A percentile compares a stretch with the other conserved stretches of the same genome.
phyloP scores from a whole-genome alignment of 2,113 vertebrate species.

The Ranitomeya imitator region DNA sequence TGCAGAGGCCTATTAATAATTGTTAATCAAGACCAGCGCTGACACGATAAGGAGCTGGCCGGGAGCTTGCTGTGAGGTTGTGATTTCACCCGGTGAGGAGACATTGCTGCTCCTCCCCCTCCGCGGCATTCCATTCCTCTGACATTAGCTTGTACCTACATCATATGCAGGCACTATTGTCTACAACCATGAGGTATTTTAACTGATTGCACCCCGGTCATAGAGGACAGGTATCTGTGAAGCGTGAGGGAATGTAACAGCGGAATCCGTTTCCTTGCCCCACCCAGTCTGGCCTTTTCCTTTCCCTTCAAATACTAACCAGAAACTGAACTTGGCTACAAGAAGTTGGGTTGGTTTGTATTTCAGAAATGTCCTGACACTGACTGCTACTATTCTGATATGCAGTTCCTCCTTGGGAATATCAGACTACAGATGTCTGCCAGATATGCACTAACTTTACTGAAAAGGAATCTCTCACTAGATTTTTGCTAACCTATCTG shows the following conservation, averaged over 20 bases:
- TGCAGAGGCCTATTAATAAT: neutral
- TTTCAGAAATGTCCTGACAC: neutral
- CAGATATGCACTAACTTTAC: no score
- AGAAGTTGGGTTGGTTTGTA: neutral
- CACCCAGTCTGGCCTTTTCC: neutral
- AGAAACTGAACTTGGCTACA: neutral
- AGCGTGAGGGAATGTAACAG: neutral
- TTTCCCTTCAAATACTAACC: neutral
- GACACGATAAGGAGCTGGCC: constrained; percentile 20
- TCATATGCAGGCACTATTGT: neutral
- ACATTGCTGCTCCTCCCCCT: constrained; percentile 13
- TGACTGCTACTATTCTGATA: neutral
- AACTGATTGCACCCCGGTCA: neutral
- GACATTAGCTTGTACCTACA: constrained; percentile 34
- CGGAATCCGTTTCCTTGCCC: neutral
- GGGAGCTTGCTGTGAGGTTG: neutral
- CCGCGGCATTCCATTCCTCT: constrained; percentile 46
- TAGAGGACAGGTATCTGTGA: neutral
- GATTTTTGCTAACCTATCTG: no score
- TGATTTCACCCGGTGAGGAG: constrained; percentile 6
- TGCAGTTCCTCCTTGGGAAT: no score
- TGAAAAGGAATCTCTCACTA: no score
- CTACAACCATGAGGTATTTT: neutral
- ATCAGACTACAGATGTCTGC: no score
- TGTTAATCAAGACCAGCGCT: neutral